Percentiles rank a stretch among this genome's conserved stretches.
Conservation (phyloP, 2,888 invertebrate species). For the Lumbricus terrestris region DNA sequence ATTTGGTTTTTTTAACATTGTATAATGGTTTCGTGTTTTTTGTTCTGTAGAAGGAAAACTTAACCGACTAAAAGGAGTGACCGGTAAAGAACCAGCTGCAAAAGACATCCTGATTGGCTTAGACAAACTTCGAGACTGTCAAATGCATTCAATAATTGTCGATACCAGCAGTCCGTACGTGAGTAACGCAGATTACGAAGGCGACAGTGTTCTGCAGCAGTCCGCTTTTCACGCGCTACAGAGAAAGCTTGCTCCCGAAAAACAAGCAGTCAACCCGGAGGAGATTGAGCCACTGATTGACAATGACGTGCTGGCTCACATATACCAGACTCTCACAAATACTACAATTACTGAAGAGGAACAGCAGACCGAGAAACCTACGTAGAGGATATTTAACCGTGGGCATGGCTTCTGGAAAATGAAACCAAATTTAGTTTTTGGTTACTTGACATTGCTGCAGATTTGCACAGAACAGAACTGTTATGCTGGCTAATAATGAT, state of each 20-base stretch:
- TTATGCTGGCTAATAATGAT: background rate
- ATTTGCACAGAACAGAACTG: background rate
- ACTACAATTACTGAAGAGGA: background rate
- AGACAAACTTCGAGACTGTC: slow-evolving; percentile 9
- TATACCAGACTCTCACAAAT: background rate
- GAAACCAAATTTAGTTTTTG: background rate
- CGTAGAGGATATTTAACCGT: background rate
- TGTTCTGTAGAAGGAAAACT: background rate
- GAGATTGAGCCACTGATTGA: background rate
- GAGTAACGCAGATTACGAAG: background rate
- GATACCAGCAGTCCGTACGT: background rate
- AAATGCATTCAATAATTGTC: slow-evolving; percentile 6
- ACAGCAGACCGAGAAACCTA: background rate
- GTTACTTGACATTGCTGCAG: background rate
- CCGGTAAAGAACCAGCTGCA: background rate
- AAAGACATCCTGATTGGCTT: slow-evolving; percentile 4
- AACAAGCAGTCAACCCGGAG: background rate
- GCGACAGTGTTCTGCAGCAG: background rate
- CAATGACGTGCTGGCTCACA: slow-evolving; percentile 6
- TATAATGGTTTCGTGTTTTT: background rate
- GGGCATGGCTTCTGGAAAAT: background rate
- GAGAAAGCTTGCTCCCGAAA: slow-evolving; percentile 14
- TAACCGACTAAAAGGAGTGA: background rate
- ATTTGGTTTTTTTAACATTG: too few species aligned
- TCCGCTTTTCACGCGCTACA: background rate